phyloP scores from a whole-genome alignment of 2,113 vertebrate species.

The Brevimyrus niger region DNA sequence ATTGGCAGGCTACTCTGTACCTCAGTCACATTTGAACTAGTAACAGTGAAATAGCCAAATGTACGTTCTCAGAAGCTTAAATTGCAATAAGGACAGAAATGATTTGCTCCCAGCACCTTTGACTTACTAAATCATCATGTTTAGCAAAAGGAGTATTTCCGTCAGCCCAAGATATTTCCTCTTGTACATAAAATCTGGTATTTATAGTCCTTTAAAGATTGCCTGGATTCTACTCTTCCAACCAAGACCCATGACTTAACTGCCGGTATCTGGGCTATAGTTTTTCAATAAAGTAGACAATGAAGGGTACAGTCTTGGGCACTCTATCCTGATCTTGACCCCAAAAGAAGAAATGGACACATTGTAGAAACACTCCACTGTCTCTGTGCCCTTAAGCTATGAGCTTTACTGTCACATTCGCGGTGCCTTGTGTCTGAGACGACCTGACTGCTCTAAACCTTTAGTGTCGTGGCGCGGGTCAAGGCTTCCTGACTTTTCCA shows the following conservation, averaged over 20 bases:
- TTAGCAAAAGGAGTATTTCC: not conserved
- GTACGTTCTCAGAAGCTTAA: not conserved
- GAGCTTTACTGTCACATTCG: not conserved
- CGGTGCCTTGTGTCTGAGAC: not conserved
- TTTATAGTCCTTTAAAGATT: not conserved
- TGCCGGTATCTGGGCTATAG: not conserved
- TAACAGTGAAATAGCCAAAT: not conserved
- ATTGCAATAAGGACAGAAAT: not conserved
- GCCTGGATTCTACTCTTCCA: not conserved
- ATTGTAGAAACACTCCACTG: not conserved
- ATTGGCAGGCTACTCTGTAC: not conserved
- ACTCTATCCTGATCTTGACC: not conserved
- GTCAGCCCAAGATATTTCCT: not conserved
- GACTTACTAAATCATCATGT: not conserved
- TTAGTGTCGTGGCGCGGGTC: slow-evolving; percentile 22
- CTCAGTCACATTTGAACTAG: not conserved
- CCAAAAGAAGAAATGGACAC: not conserved
- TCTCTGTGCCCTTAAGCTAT: not conserved
- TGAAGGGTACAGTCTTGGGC: not conserved
- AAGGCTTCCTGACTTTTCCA: slow-evolving; percentile 17
- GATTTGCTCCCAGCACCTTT: not conserved
- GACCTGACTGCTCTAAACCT: not conserved
- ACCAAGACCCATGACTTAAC: not conserved
- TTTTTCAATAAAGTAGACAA: not conserved
- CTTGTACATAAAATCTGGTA: not conserved